phyloP scores from a whole-genome alignment of 2,797 vertebrate species.

The Sebastes nivosus region DNA sequence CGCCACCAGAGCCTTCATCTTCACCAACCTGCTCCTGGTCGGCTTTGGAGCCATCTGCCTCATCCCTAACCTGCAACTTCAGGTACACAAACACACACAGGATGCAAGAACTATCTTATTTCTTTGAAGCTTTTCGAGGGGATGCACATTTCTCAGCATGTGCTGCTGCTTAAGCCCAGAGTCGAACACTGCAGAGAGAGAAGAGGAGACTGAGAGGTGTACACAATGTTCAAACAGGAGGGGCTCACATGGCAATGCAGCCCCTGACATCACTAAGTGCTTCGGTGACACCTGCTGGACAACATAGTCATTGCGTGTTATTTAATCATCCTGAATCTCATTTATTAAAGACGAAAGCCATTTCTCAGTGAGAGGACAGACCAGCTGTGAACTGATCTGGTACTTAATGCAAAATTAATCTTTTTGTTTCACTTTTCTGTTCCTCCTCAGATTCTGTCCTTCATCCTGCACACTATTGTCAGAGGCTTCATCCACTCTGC shows the following conservation, averaged over 20 bases:
- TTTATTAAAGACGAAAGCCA: conserved; percentile 23
- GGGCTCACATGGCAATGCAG: conserved; percentile 51
- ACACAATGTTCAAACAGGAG: conserved; percentile 15
- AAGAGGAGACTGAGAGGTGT: background rate
- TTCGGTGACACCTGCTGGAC: conserved; percentile 66
- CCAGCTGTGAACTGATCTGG: background rate
- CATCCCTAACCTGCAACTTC: conserved; percentile 88
- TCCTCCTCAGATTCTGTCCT: conserved; percentile 89
- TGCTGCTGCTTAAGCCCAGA: conserved; percentile 23
- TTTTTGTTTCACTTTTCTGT: background rate
- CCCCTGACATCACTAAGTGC: background rate
- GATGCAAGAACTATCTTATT: conserved; percentile 62
- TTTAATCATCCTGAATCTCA: conserved; percentile 9
- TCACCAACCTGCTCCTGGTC: conserved; percentile 94
- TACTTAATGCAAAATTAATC: background rate
- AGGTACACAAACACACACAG: conserved; percentile 78
- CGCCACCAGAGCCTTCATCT: conserved; percentile 92
- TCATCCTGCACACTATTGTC: conserved; percentile 95
- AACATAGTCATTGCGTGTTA: background rate
- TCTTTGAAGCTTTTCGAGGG: background rate
- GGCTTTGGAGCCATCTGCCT: conserved; percentile 93
- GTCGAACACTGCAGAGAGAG: conserved; percentile 52
- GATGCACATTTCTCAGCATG: conserved; percentile 70
- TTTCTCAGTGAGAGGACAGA: background rate
- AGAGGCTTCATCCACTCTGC: conserved; percentile 98